Base-by-base conservation (phyloP, 1,140 invertebrate genomes). In the Trissolcus basalis region DNA sequence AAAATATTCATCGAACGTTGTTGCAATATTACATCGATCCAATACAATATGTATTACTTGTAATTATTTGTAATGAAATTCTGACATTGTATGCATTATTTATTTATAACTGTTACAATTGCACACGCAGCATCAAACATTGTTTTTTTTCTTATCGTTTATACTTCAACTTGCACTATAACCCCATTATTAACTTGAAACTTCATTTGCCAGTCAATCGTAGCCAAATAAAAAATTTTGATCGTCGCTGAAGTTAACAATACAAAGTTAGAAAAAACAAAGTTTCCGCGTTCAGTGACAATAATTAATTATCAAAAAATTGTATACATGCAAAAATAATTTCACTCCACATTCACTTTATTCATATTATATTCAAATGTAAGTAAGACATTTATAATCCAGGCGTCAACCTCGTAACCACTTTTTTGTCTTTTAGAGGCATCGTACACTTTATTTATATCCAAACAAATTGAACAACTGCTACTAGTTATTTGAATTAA, bases 281-380 rank as follows among this genome's bases (percentile, higher is more conserved):
- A 56, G 27, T 54, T 41, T 4, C 44, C 36, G 12, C 32, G 12
- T 68, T 43, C 32, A 32, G n/a, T 27, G 1, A 27, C 19, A 27
- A 27, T 27, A 3, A 3, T 27, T 27, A 27, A 39, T 33, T 48
- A 48, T 39, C 33, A n/a, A 56, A 51, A 72, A 53, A 50, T 64
- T 45, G 2, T 64, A 58, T 53, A 64, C 53, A 53, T 72, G 59
- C 59, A 64, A 72, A 72, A 64, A 72, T 72, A 72, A 64, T 64
- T 59, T 64, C 53, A 16, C 32, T 13, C 8, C 54, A 13, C 47
- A 45, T 4, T 41, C 47, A 35, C 64, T 41, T 44, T 64, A 10
- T n/a, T 39, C 19, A n/a, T n/a, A 72, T 72, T 64, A 71, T 71
- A 53, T 63, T 58, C 47, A 71, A 13, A 53, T 59, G n/a, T 58